Base-by-base conservation (phyloP, 2,113 vertebrate species). In the Oceanites oceanicus region DNA sequence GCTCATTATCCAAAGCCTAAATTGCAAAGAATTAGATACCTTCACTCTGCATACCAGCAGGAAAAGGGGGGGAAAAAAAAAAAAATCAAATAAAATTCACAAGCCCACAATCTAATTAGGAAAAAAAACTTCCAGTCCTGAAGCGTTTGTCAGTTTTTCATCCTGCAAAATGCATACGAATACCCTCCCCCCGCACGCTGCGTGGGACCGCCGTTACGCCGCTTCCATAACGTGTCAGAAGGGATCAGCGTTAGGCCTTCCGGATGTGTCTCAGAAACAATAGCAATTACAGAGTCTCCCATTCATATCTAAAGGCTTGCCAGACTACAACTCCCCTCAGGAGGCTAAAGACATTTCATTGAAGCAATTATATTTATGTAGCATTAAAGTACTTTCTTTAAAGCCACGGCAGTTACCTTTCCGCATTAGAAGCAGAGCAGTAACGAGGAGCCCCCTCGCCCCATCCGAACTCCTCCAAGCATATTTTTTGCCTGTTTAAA, bases 291-390 rank as follows among this genome's bases (percentile, higher is more conserved):
- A 62, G 91, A 95, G 70, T 92, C 91, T 85, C 38, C 96, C 95
- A 97, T 95, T 97, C 96, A 95, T 75, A 91, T 94, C 94, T 91
- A 95, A 97, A 89, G 95, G 88, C 96, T 95, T 92, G 52, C 67
- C 96, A 96, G 94, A 23, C 94, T 94, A 61, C 87, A 95, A 47
- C 96, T 97, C 96, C 96, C 96, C 96, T 96, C 95, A 94, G 91
- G 94, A 97, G 96, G 87, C 94, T 85, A 85, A 92, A 96, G 95
- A 25, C 97, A 83, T 96, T 95, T 95, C 89, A 96, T 94, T 50
- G 58, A 95, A 96, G 96, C 97, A 97, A 97, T 97, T 97, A 97
- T 89, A 94, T 95, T 97, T 95, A 95, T 85, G 95, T 70, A 87
- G 86, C 84, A 90, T 90, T 94, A 94, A 96, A 97, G 81, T 73